These are phyloP conservation scores for Calyptomena viridis DNA, from an alignment of 2,113 vertebrate genomes.

Conservation along the genomic window DNA sequence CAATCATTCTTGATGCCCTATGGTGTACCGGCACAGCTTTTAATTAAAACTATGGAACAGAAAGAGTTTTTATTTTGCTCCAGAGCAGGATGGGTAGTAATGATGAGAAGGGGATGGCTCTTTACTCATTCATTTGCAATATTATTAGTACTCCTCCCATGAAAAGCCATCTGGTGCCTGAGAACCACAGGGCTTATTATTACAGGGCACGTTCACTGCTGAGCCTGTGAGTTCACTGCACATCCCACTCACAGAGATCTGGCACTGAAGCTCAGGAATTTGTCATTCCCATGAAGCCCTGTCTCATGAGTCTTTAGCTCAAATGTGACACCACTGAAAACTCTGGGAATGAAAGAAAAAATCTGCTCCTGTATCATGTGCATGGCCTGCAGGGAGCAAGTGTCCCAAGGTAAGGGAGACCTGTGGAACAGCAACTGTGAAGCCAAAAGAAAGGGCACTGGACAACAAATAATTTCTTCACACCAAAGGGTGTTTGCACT, in stretches of 20 bases:
- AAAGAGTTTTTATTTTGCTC: background rate
- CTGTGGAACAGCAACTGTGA: background rate
- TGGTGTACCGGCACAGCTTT: background rate
- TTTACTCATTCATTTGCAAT: background rate
- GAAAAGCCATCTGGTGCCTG: background rate
- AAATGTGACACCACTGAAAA: background rate
- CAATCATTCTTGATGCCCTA: background rate
- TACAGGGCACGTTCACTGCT: fast-evolving
- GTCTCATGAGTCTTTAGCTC: background rate
- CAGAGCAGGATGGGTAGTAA: background rate
- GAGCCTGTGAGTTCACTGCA: background rate
- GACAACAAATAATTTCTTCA: background rate
- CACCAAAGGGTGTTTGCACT: background rate
- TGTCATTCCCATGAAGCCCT: background rate
- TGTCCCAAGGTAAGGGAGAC: background rate
- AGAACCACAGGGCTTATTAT: background rate
- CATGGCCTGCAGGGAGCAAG: background rate
- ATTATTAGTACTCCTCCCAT: background rate
- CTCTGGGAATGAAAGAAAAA: background rate
- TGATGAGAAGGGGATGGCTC: background rate
- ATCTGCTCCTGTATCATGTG: fast-evolving
- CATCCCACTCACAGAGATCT: background rate
- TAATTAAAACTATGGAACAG: background rate
- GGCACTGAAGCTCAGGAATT: background rate
- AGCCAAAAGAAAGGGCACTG: background rate